Evolutionary conservation across 2,888 invertebrate genomes (phyloP).

Genomic region (Agrochola litura): DNA sequence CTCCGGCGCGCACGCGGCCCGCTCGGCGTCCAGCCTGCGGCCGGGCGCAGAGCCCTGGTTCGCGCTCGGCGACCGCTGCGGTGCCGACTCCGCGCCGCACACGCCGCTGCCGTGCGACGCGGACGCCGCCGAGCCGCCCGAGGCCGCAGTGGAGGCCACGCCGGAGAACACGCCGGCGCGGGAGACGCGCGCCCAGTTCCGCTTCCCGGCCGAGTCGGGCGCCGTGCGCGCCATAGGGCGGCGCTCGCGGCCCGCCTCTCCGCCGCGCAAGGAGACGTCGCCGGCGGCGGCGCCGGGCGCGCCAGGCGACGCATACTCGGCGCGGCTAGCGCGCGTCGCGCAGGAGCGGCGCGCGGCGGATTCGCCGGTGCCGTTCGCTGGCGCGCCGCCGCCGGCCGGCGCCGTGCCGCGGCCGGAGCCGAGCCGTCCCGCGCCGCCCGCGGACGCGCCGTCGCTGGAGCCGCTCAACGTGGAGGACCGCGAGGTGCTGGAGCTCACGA

Average conservation of each 20-base stretch:
- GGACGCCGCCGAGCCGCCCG: slow-evolving; percentile 92
- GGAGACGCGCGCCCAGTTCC: slow-evolving; percentile 88
- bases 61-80: slow-evolving; percentile 84
- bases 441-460: slow-evolving; percentile 61
- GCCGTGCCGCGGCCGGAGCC: slow-evolving; percentile 74
- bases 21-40: slow-evolving; percentile 92
- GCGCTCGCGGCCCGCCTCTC: slow-evolving; percentile 93
- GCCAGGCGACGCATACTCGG: slow-evolving; percentile 58
- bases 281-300: slow-evolving; percentile 77
- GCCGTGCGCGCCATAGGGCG: slow-evolving; percentile 92
- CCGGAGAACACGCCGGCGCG: slow-evolving; percentile 97
- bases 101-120: slow-evolving; percentile 87
- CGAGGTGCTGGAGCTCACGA: slow-evolving; percentile 88
- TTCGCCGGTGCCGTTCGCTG: slow-evolving; percentile 86
- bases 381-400: slow-evolving; percentile 81
- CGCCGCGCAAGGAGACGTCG: slow-evolving; percentile 92
- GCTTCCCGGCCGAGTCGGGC: slow-evolving; percentile 91
- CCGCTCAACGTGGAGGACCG: slow-evolving; percentile 75
- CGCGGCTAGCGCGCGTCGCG: slow-evolving; percentile 86
- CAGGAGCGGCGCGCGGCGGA: slow-evolving; percentile 86
- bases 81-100: slow-evolving; percentile 86
- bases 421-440: slow-evolving; percentile 75
- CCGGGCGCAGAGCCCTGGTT: slow-evolving; percentile 87
- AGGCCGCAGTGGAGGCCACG: slow-evolving; percentile 97
- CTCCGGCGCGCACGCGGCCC: slow-evolving; percentile 95